phyloP scores from a whole-genome alignment of 2,888 invertebrate genomes.

The Formica aserva region DNA sequence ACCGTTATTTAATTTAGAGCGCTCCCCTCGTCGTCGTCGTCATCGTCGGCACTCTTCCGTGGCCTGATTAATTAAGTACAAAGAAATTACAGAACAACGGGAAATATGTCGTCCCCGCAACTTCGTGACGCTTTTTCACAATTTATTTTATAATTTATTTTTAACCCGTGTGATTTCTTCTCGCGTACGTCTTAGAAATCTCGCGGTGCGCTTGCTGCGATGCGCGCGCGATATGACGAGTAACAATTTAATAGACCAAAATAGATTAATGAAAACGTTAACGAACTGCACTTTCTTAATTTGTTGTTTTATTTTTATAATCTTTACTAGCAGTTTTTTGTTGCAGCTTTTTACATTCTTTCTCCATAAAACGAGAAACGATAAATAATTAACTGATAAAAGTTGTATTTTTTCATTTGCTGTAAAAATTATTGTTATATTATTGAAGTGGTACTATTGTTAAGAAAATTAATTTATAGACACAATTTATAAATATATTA shows the following conservation, averaged over 20 bases:
- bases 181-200: neutral
- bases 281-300: neutral
- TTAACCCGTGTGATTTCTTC: constrained; percentile 40
- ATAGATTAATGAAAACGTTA: neutral
- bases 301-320: neutral
- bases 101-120: constrained; percentile 51
- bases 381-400: neutral
- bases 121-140: constrained; percentile 49
- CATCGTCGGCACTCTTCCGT: neutral
- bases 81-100: constrained; percentile 56
- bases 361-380: neutral
- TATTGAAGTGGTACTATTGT: neutral
- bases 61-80: constrained; percentile 59
- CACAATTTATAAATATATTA: neutral
- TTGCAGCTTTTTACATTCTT: neutral
- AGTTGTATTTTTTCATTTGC: neutral
- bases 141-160: constrained; percentile 22
- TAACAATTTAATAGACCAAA: constrained; percentile 16
- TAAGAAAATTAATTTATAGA: neutral
- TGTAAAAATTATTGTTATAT: neutral
- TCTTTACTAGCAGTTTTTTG: neutral
- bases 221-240: neutral
- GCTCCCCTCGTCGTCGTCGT: constrained; percentile 6
- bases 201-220: constrained; percentile 9
- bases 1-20: constrained; percentile 53